Percentiles rank a stretch among this genome's conserved stretches.
These are phyloP conservation scores for Polypedilum vanderplanki DNA, from an alignment of 1,140 invertebrate species.

Conservation along the genomic window DNA sequence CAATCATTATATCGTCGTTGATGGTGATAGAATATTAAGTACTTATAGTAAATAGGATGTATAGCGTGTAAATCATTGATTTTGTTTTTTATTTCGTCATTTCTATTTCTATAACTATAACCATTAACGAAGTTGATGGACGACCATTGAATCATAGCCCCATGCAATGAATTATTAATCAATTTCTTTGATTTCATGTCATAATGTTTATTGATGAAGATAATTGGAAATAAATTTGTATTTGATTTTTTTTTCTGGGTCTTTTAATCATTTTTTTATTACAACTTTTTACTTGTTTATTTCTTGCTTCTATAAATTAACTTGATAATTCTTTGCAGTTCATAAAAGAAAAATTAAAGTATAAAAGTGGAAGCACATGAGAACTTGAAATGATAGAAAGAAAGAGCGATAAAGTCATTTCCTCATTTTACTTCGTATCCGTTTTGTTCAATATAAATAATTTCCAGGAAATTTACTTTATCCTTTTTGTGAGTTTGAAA, in stretches of 20 bases:
- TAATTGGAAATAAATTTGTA: too few species aligned
- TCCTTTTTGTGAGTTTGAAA: background rate
- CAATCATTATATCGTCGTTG: slow-evolving; percentile 2
- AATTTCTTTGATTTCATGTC: background rate
- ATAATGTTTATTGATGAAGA: too few species aligned
- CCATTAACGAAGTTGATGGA: background rate
- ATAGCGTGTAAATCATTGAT: background rate
- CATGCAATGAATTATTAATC: slow-evolving; percentile 6
- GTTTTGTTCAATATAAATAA: slow-evolving; percentile 14
- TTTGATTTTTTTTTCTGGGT: too few species aligned
- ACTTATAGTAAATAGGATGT: background rate
- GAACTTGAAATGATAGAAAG: background rate
- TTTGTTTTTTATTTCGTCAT: background rate
- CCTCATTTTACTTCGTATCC: background rate
- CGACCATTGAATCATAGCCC: background rate
- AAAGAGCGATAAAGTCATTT: background rate
- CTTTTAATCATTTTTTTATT: too few species aligned
- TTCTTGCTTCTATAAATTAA: too few species aligned
- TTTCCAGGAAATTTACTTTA: slow-evolving; percentile 14
- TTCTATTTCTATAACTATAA: background rate
- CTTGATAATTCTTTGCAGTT: too few species aligned
- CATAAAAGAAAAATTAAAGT: background rate
- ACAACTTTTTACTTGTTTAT: too few species aligned
- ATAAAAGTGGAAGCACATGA: background rate
- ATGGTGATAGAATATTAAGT: slow-evolving; percentile 19